These are phyloP conservation scores for Mesitornis unicolor DNA, from an alignment of 2,113 vertebrate genomes.

Conservation along the genomic window DNA sequence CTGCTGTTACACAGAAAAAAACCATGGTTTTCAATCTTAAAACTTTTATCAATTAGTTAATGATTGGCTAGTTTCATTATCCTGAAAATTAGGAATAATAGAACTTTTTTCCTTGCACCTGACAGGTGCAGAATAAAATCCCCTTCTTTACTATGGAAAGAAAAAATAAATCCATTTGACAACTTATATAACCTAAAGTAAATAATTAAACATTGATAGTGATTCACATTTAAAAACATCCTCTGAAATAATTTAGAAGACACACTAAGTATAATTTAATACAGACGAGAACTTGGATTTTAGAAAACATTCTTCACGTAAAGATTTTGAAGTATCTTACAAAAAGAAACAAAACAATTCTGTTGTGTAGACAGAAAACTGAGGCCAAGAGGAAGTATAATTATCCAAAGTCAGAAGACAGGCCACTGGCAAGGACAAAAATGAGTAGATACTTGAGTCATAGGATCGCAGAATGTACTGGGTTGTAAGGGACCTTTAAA, in stretches of 20 bases:
- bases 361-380: background rate
- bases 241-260: background rate
- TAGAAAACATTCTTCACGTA: background rate
- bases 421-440: background rate
- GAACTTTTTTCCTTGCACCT: background rate
- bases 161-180: background rate
- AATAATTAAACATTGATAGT: background rate
- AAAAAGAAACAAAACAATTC: background rate
- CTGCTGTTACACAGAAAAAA: background rate
- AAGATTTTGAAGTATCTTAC: background rate
- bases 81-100: background rate
- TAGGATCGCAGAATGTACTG: too few species aligned
- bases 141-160: background rate
- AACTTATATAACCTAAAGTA: background rate
- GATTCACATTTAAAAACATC: background rate
- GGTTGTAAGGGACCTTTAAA: too few species aligned
- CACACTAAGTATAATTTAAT: background rate
- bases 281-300: background rate
- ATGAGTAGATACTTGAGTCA: background rate
- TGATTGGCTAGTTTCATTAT: background rate
- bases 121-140: background rate
- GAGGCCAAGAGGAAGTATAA: background rate
- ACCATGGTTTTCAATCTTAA: background rate
- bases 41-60: background rate
- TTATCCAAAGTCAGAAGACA: background rate